These are phyloP conservation scores for Hemistola chrysoprasaria DNA, from an alignment of 2,888 invertebrate species.

Conservation along the genomic window DNA sequence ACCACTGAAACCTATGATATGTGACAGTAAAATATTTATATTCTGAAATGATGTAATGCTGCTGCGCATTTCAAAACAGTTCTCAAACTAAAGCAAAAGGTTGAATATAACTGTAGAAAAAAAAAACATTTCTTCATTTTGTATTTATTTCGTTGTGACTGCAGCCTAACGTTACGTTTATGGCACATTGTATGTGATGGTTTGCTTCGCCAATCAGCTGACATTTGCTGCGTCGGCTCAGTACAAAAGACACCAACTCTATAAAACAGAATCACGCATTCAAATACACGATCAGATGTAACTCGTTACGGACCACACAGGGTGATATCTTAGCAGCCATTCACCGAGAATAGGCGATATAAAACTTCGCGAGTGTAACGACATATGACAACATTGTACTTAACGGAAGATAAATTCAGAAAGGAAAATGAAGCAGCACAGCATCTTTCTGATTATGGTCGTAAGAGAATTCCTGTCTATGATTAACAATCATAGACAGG, in stretches of 20 bases:
- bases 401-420: neutral
- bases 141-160: neutral
- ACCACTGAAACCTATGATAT: too few relatives aligned
- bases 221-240: conserved; percentile 50
- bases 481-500: too few relatives aligned
- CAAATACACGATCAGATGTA: conserved; percentile 34
- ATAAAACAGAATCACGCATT: conserved; percentile 40
- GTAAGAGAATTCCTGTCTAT: too few relatives aligned
- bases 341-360: conserved; percentile 11
- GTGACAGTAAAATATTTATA: too few relatives aligned
- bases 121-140: too few relatives aligned
- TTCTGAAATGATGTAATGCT: too few relatives aligned
- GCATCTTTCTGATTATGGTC: neutral
- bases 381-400: conserved; percentile 3
- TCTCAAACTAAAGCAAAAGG: too few relatives aligned
- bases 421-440: neutral
- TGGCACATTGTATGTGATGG: conserved; percentile 63
- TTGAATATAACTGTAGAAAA: too few relatives aligned
- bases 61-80: too few relatives aligned
- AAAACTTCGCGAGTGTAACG: conserved; percentile 6
- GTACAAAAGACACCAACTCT: conserved; percentile 48
- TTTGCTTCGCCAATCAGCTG: conserved; percentile 53
- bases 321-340: conserved; percentile 11
- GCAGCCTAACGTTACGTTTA: conserved; percentile 43
- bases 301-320: conserved; percentile 28